Evolutionary conservation across 2,888 invertebrate genomes (phyloP).

Genomic region (Epsilonema sp.): DNA sequence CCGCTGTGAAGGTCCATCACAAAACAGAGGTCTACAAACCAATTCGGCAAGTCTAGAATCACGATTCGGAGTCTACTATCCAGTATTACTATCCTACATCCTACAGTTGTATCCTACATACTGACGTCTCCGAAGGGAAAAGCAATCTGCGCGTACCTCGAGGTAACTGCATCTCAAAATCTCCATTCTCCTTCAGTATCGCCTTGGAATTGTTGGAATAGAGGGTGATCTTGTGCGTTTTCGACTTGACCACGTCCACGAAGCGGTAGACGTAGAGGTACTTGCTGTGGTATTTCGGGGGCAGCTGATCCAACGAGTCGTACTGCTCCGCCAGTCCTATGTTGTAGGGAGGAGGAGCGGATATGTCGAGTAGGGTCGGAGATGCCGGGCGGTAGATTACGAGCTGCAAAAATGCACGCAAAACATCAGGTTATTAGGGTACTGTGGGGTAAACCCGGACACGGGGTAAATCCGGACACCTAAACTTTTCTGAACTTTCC

Average conservation of each 20-base stretch:
- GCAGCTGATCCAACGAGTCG: background rate
- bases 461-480: too few species aligned
- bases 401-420: background rate
- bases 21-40: too few species aligned
- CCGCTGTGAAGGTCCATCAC: too few species aligned
- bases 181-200: background rate
- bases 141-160: too few species aligned
- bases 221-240: background rate
- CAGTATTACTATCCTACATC: too few species aligned
- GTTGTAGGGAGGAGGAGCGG: background rate
- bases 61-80: too few species aligned
- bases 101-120: too few species aligned
- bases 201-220: background rate
- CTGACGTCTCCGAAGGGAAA: too few species aligned
- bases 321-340: background rate
- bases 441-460: too few species aligned
- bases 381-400: background rate
- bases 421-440: too few species aligned
- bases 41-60: too few species aligned
- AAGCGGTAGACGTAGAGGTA: background rate
- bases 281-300: background rate
- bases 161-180: background rate
- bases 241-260: background rate
- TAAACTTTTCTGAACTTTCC: too few species aligned
- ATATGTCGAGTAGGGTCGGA: background rate